These are phyloP conservation scores for Yponomeuta cagnagella DNA, from an alignment of 2,888 invertebrate genomes.

Conservation along the genomic window DNA sequence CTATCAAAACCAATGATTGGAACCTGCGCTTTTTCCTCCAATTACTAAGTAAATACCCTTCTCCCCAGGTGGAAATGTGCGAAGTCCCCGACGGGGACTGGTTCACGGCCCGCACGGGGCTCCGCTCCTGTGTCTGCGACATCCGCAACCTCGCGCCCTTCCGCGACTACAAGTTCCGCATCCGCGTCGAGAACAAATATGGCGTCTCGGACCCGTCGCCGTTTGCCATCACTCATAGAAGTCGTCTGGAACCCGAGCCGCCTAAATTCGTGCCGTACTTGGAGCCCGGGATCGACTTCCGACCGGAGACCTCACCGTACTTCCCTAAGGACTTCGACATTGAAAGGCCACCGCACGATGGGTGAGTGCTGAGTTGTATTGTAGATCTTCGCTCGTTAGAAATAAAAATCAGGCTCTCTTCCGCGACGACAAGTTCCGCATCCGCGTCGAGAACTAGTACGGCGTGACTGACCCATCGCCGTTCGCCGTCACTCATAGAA, in stretches of 20 bases:
- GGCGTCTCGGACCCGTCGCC: slow-evolving; percentile 98
- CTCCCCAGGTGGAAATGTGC: slow-evolving; percentile 86
- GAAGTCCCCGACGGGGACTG: slow-evolving; percentile 94
- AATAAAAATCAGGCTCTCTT: slow-evolving; percentile 79
- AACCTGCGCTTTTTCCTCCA: no score
- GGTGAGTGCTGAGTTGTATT: not conserved
- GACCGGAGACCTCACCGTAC: slow-evolving; percentile 89
- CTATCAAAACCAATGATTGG: no score
- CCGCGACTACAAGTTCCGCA: slow-evolving; percentile 95
- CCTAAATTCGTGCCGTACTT: slow-evolving; percentile 88
- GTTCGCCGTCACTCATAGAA: slow-evolving; percentile 87
- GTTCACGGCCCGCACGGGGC: slow-evolving; percentile 90
- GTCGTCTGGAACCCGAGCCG: slow-evolving; percentile 85
- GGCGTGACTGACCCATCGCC: slow-evolving; percentile 98
- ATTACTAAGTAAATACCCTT: not conserved
- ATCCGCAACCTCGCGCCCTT: slow-evolving; percentile 93
- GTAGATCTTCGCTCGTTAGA: no score
- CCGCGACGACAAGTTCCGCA: slow-evolving; percentile 95
- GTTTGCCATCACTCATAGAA: slow-evolving; percentile 87
- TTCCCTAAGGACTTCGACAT: slow-evolving; percentile 95
- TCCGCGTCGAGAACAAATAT: slow-evolving; percentile 97
- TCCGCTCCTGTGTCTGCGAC: slow-evolving; percentile 92
- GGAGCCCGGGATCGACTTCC: slow-evolving; percentile 86
- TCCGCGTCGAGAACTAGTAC: slow-evolving; percentile 97
- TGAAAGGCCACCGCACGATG: slow-evolving; percentile 65